Conservation (phyloP, 2,113 vertebrate genomes). For the Callipepla squamata region DNA sequence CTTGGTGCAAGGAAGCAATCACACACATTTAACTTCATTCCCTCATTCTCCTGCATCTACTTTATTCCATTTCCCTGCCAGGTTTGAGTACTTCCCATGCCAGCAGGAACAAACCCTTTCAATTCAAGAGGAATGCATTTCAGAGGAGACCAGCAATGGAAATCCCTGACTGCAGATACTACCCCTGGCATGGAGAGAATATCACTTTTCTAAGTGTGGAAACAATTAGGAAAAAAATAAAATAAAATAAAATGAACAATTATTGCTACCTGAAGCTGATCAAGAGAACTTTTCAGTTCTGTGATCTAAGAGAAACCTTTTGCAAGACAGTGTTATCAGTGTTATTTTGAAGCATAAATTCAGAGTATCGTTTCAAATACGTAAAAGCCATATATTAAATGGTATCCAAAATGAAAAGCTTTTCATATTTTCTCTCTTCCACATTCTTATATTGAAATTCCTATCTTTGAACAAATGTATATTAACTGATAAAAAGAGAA, state of each 20-base stretch:
- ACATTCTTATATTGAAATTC: neutral
- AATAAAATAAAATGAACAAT: neutral
- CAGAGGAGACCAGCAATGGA: neutral
- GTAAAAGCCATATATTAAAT: neutral
- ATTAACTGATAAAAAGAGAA: neutral
- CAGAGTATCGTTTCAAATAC: neutral
- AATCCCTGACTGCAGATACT: neutral
- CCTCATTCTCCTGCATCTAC: neutral
- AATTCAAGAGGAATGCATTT: neutral
- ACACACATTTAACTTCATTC: neutral
- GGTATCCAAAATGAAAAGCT: neutral
- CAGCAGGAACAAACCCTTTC: neutral
- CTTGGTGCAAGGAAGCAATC: neutral
- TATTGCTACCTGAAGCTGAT: neutral
- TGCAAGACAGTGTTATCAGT: neutral
- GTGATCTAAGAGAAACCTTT: neutral
- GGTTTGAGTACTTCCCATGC: neutral
- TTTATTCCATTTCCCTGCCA: neutral
- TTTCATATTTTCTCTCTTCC: neutral
- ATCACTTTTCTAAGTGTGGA: neutral
- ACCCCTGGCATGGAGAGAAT: neutral
- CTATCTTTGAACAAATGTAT: neutral
- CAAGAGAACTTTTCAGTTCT: neutral
- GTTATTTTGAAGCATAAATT: constrained; percentile 9
- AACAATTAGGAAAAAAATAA: neutral